Conservation (phyloP, 2,888 invertebrate species). For the Fragum whitleyi region DNA sequence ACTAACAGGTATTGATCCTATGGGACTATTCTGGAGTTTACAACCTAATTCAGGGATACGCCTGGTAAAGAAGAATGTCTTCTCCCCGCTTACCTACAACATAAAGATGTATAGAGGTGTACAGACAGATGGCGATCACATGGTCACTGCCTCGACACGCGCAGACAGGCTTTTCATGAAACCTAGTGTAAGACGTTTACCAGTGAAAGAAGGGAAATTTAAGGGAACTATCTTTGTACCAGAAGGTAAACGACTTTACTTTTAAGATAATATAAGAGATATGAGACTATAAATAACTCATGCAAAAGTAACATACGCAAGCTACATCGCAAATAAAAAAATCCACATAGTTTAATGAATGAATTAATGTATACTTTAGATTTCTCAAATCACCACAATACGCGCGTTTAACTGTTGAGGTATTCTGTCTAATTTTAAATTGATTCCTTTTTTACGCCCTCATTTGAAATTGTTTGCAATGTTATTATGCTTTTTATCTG, state of each 20-base stretch:
- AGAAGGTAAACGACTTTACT: constrained; percentile 42
- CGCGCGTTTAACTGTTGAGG: no score
- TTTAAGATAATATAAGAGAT: no score
- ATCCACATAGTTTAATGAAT: no score
- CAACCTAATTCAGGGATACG: constrained; percentile 54
- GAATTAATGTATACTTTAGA: no score
- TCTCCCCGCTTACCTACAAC: constrained; percentile 61
- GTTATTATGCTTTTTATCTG: no score
- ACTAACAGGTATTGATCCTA: constrained; percentile 73
- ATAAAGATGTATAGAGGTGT: constrained; percentile 58
- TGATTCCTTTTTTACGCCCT: no score
- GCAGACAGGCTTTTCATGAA: constrained; percentile 39
- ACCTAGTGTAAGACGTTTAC: constrained; percentile 47
- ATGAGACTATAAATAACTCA: no score
- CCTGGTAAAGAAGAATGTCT: constrained; percentile 72
- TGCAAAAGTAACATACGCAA: no score
- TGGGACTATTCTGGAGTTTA: constrained; percentile 79
- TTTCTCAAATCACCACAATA: no score
- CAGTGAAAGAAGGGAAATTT: constrained; percentile 39
- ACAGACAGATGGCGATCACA: background rate
- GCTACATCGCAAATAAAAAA: background rate
- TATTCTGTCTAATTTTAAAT: no score
- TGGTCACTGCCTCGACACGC: constrained; percentile 7
- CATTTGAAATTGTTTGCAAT: no score
- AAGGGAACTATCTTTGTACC: constrained; percentile 56